Conservation (phyloP, 92 coral and sea anemone genomes). For the Zoanthus sociatus region DNA sequence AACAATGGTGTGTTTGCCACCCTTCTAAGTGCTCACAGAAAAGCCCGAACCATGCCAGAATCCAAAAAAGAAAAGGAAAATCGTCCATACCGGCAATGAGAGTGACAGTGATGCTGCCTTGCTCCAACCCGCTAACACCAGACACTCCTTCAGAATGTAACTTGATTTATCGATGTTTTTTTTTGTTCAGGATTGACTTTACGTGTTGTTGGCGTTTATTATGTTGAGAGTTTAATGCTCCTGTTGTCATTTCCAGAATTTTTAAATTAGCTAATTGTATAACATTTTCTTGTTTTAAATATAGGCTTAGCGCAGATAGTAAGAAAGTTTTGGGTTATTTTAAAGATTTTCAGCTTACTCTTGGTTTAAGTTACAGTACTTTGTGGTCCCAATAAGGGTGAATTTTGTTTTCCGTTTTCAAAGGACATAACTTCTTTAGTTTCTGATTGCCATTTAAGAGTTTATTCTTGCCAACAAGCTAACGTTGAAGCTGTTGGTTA, state of each 20-base stretch:
- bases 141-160: not conserved
- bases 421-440: not conserved
- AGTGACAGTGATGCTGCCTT: not conserved
- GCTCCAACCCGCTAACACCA: not conserved
- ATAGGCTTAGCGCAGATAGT: not conserved
- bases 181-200: not conserved
- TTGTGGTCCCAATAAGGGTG: constrained; percentile 18
- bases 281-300: not conserved
- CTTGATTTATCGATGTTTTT: not conserved
- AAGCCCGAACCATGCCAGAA: not conserved
- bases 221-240: constrained; percentile 11
- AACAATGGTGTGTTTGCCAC: not conserved
- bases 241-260: constrained; percentile 11
- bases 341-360: not conserved
- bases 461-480: constrained; percentile 18
- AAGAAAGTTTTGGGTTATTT: constrained; percentile 16
- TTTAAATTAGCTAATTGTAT: not conserved
- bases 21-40: not conserved
- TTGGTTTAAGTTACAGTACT: not conserved
- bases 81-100: not conserved
- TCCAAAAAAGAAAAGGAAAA: not conserved
- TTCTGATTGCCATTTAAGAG: not conserved
- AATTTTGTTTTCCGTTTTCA: too few relatives aligned
- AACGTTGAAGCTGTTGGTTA: constrained; percentile 24
- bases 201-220: not conserved